These are phyloP conservation scores for Armadillidium nasatum DNA, from an alignment of 1,140 invertebrate species.

Conservation along the genomic window DNA sequence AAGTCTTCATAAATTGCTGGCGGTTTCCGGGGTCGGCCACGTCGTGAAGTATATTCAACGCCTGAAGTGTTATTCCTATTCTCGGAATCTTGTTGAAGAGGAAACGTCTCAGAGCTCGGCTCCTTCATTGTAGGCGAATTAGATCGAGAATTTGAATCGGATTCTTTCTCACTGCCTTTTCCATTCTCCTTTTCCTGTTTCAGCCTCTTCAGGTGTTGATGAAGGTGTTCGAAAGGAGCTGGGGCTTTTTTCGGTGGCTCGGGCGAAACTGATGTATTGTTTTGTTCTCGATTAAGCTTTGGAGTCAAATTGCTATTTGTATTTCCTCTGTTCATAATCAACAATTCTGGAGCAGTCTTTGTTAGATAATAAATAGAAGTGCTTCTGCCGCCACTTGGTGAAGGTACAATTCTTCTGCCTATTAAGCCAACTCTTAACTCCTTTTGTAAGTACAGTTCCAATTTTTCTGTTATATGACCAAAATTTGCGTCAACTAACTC, in stretches of 20 bases:
- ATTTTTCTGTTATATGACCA: slow-evolving; percentile 26
- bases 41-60: background rate
- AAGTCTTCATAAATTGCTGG: background rate
- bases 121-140: background rate
- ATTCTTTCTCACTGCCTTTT: background rate
- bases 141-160: background rate
- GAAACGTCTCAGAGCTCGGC: background rate
- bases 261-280: background rate
- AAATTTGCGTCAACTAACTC: slow-evolving; percentile 26
- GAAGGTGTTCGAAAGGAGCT: background rate
- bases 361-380: background rate
- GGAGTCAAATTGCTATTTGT: background rate
- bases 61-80: background rate
- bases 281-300: background rate
- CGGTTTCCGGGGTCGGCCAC: background rate
- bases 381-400: background rate
- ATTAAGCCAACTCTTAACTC: slow-evolving; percentile 32
- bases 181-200: background rate
- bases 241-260: background rate
- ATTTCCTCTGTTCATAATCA: background rate
- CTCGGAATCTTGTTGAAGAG: background rate
- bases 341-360: background rate
- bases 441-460: slow-evolving; percentile 33
- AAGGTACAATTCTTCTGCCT: background rate
- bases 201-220: background rate